Percentiles rank a stretch among this genome's conserved stretches.
Evolutionary conservation across 2,113 vertebrate species (phyloP).

Genomic region (Corythornis madagascariensis): DNA sequence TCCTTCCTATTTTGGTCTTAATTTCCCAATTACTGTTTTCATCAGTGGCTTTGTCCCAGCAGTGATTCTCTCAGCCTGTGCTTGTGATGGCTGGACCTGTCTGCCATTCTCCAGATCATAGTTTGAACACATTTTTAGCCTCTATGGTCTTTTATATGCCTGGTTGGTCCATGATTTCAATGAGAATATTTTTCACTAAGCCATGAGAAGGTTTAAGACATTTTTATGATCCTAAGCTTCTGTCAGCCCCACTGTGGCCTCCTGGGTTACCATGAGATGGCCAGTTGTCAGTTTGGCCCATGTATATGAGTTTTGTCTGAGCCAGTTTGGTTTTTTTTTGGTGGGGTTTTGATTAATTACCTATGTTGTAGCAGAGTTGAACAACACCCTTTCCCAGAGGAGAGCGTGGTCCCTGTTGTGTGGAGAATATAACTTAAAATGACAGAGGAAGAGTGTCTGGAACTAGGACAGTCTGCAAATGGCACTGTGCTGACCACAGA

Average conservation of each 20-base stretch:
- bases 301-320: neutral
- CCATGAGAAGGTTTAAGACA: conserved; percentile 17
- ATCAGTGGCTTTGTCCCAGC: neutral
- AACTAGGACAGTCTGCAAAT: neutral
- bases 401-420: neutral
- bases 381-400: neutral
- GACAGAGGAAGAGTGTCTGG: neutral
- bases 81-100: neutral
- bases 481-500: neutral
- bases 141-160: neutral
- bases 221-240: conserved; percentile 7
- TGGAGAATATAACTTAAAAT: neutral
- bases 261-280: neutral
- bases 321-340: neutral
- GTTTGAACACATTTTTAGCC: neutral
- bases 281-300: neutral
- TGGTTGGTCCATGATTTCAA: neutral
- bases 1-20: neutral
- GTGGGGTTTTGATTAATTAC: neutral
- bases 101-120: neutral
- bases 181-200: neutral
- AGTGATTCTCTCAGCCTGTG: neutral
- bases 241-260: neutral
- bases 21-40: neutral
- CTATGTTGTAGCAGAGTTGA: neutral